These are phyloP conservation scores for Cyprinodon variegatus DNA, from an alignment of 2,113 vertebrate species.

Conservation along the genomic window DNA sequence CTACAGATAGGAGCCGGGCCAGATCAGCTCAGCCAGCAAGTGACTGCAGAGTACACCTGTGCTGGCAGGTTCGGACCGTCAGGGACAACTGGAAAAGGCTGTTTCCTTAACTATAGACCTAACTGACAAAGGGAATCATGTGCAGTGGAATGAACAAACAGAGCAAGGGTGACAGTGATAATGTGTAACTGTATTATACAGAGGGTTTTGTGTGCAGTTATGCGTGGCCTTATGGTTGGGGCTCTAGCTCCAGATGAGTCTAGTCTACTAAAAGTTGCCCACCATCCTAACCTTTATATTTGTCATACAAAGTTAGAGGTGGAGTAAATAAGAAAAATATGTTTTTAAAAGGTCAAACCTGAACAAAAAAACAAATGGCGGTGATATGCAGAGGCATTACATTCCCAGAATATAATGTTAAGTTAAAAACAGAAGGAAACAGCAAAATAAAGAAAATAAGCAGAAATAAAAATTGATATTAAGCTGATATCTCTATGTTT, in stretches of 20 bases:
- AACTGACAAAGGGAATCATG: constrained; percentile 71
- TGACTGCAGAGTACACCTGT: constrained; percentile 72
- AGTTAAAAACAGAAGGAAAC: neutral
- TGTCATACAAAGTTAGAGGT: constrained; percentile 63
- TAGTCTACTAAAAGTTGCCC: constrained; percentile 53
- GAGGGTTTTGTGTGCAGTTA: constrained; percentile 10
- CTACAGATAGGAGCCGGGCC: constrained; percentile 34
- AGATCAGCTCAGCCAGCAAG: constrained; percentile 27
- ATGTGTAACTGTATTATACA: constrained; percentile 56
- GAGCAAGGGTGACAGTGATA: constrained; percentile 46
- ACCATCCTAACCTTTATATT: constrained; percentile 58
- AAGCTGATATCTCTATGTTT: neutral
- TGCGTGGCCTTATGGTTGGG: constrained; percentile 10
- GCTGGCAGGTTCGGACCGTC: constrained; percentile 63
- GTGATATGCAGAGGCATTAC: constrained; percentile 1
- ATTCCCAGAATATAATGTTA: neutral
- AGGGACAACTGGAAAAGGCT: constrained; percentile 56
- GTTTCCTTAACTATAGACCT: constrained; percentile 31
- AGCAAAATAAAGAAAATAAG: neutral
- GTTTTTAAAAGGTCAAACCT: constrained; percentile 41
- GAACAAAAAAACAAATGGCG: constrained; percentile 13
- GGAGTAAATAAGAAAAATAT: constrained; percentile 23
- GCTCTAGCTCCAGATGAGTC: constrained; percentile 26
- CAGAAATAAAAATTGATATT: neutral
- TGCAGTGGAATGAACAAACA: constrained; percentile 29